phyloP scores from a whole-genome alignment of 2,113 vertebrate genomes.

The Rousettus leschenaultii region DNA sequence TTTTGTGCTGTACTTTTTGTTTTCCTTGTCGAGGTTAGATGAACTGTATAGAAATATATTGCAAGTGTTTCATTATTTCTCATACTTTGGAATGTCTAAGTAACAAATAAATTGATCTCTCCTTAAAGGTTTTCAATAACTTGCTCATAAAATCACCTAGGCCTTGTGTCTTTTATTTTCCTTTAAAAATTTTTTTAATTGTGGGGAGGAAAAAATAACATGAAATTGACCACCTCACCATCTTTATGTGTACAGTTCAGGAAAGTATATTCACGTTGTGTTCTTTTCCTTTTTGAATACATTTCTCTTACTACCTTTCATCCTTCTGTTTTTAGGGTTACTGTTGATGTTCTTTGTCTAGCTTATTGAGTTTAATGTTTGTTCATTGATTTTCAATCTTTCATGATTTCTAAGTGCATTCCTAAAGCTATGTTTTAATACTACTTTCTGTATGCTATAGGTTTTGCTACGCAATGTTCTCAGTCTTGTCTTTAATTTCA shows the following conservation, averaged over 20 bases:
- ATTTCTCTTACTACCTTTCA: not conserved
- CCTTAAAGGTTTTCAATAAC: conserved; percentile 7
- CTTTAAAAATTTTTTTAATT: not conserved
- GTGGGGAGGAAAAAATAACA: not conserved
- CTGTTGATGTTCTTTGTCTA: not conserved
- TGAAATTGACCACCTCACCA: not conserved
- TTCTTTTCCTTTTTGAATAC: not conserved
- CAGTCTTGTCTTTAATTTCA: not conserved
- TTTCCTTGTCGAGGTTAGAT: conserved; percentile 4
- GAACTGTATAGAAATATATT: conserved; percentile 23
- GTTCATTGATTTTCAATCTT: not conserved
- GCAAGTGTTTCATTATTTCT: not conserved
- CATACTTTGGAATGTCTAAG: not conserved
- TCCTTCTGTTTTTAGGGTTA: not conserved
- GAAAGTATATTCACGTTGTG: not conserved
- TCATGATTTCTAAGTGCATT: not conserved
- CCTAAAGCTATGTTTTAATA: not conserved
- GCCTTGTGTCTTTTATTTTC: not conserved
- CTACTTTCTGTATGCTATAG: not conserved
- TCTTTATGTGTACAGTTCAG: not conserved
- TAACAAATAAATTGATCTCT: not conserved
- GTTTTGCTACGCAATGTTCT: not conserved
- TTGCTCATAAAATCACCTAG: not conserved
- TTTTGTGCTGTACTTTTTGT: not conserved
- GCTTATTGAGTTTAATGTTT: not conserved